A percentile compares a stretch with the other conserved stretches of the same genome.
These are phyloP conservation scores for Anagyrus pseudococci DNA, from an alignment of 2,888 invertebrate genomes.

Conservation along the genomic window DNA sequence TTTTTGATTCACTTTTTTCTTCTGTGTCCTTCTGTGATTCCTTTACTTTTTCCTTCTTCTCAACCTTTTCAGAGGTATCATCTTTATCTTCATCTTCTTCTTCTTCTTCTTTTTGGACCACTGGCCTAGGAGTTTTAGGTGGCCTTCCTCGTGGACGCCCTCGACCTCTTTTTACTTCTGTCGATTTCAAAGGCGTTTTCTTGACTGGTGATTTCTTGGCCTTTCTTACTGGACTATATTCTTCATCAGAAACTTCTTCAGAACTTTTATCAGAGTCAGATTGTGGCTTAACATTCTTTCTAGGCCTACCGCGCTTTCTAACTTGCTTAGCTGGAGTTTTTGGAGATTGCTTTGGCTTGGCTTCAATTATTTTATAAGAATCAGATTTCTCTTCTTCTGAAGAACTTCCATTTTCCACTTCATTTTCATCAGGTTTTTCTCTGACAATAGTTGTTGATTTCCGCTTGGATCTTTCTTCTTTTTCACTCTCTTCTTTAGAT, in stretches of 20 bases:
- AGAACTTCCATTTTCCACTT: conserved; percentile 52
- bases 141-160: conserved; percentile 42
- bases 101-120: conserved; percentile 39
- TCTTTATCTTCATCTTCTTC: conserved; percentile 23
- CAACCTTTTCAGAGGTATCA: no score
- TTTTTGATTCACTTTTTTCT: conserved; percentile 29
- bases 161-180: conserved; percentile 43
- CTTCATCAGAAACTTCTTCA: conserved; percentile 51
- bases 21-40: conserved; percentile 8
- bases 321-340: background rate
- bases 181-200: conserved; percentile 36
- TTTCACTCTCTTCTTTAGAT: conserved; percentile 43
- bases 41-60: conserved; percentile 8
- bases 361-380: conserved; percentile 33
- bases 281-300: background rate
- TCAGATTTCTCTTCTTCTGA: conserved; percentile 49
- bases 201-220: conserved; percentile 21
- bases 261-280: conserved; percentile 51
- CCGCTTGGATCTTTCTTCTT: conserved; percentile 44
- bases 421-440: conserved; percentile 54
- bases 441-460: conserved; percentile 54
- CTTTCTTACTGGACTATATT: conserved; percentile 54
- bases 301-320: conserved; percentile 6
- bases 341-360: conserved; percentile 14
- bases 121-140: conserved; percentile 38